phyloP scores from a whole-genome alignment of 64 coral and sea anemone species.

The Actinia tenebrosa region DNA sequence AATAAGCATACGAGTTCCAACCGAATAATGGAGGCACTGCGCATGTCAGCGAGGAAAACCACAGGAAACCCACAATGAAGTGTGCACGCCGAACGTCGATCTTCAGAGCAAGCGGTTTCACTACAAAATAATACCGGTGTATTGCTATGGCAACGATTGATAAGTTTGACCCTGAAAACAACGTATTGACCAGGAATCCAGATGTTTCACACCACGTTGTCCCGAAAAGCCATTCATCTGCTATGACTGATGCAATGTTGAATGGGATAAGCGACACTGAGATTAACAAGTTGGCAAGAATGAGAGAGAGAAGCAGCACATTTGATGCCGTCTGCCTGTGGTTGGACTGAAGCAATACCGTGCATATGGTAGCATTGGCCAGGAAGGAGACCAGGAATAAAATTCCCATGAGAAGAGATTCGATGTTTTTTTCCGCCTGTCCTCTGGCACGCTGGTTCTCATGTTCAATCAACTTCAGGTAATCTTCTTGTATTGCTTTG shows the following conservation, averaged over 20 bases:
- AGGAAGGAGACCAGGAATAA: constrained; percentile 70
- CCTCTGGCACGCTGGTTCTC: constrained; percentile 12
- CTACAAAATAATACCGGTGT: constrained; percentile 82
- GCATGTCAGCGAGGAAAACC: constrained; percentile 59
- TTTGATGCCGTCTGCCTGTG: constrained; percentile 62
- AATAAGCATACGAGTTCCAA: constrained; percentile 80
- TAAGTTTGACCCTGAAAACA: constrained; percentile 69
- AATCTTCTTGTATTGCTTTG: background rate
- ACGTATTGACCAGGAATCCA: constrained; percentile 55
- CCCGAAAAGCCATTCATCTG: constrained; percentile 78
- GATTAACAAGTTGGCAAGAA: constrained; percentile 48
- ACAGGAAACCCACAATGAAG: constrained; percentile 56
- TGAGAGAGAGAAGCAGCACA: constrained; percentile 43
- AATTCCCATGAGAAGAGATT: constrained; percentile 31
- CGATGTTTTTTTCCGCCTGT: constrained; percentile 39
- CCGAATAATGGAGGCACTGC: constrained; percentile 64
- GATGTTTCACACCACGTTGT: constrained; percentile 43
- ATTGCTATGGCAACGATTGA: constrained; percentile 65
- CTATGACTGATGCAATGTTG: constrained; percentile 47
- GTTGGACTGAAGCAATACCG: constrained; percentile 33
- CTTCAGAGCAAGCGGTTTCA: constrained; percentile 63
- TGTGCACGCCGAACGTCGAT: constrained; percentile 53
- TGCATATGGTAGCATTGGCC: constrained; percentile 57
- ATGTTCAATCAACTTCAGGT: background rate
- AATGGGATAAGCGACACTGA: constrained; percentile 55